Base-by-base conservation (phyloP, 2,113 vertebrate genomes). In the Actinemys pallida region DNA sequence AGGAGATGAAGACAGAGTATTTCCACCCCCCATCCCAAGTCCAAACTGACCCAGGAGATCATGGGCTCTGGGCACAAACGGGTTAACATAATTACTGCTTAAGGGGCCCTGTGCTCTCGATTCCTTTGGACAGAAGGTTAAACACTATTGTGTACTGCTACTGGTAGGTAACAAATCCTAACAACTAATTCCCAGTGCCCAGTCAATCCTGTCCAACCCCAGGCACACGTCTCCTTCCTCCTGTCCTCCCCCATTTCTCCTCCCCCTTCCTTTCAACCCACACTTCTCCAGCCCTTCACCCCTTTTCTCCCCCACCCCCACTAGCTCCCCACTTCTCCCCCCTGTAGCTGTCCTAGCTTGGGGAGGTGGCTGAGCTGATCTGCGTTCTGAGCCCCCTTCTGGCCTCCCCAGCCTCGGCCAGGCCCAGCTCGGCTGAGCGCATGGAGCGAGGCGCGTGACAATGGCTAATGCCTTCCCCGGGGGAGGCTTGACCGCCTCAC, bases 31-130 rank as follows among this genome's bases (percentile, higher is more conserved):
- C 16, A 80, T 72, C 90, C 82, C 27, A 62, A 4, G 31, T 59
- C 88, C 62, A 47, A 52, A 52, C 80, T 50, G 29, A 78, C 87
- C 19, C 14, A 89, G 93, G 76, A 24, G 3, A 86, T 3, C 80
- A 8, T 5, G 89, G 76, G 93, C 83, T 95, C 81, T 59, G 65
- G 94, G 88, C 86, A 87, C 16, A 89, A 65, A 93, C 76, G 84
- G 81, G 4, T 78, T 1, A 45, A 54, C 81, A 89, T 87, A 10
- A 81, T 59, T 52, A 56, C 87, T 65, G 87, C 59, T 49, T 20
- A 22, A n/a, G 39, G 39, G 27, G 24, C 29, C 7, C 84, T 52
- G 12, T 47, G 86, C 80, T 65, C 39, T 54, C 24, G 52, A 86
- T 54, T 42, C 86, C 86, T 79, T 3, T 47, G 79, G 82, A 56